Evolutionary conservation across 2,797 vertebrate species (phyloP).

Genomic region (Bufotes viridis): DNA sequence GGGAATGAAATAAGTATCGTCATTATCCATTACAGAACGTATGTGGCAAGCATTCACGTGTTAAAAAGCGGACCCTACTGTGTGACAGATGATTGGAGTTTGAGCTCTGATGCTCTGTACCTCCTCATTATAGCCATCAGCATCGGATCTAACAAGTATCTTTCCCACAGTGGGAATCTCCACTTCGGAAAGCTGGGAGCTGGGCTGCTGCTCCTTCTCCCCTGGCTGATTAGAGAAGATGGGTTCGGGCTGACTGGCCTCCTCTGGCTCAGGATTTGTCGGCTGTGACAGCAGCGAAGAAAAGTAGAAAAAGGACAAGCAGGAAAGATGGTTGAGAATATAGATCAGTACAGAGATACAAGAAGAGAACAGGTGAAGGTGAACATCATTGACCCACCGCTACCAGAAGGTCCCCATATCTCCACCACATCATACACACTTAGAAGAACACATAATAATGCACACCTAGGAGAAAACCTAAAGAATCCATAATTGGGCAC

Average conservation of each 20-base stretch:
- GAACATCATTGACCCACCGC: background rate
- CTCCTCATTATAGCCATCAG: constrained; percentile 97
- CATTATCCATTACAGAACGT: constrained; percentile 1
- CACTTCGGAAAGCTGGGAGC: constrained; percentile 89
- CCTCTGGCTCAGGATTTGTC: constrained; percentile 71
- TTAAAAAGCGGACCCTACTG: constrained; percentile 4
- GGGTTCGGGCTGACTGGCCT: constrained; percentile 72
- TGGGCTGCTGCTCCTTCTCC: constrained; percentile 69
- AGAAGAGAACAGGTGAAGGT: background rate
- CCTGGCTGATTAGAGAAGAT: constrained; percentile 63
- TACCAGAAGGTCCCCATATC: too few species aligned
- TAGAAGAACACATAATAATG: too few species aligned
- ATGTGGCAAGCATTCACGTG: background rate
- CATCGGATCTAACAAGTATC: constrained; percentile 90
- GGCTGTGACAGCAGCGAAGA: constrained; percentile 66
- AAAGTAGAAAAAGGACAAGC: constrained; percentile 45
- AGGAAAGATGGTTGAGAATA: constrained; percentile 55
- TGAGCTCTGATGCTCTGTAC: constrained; percentile 72
- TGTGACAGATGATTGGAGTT: background rate
- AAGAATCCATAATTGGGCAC: too few species aligned
- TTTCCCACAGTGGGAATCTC: constrained; percentile 96
- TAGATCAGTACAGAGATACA: constrained; percentile 4
- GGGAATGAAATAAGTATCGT: background rate
- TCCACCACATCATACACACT: too few species aligned
- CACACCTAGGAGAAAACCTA: too few species aligned